Evolutionary conservation across 2,797 vertebrate genomes (phyloP), one percentile per base, ranked within the genome.

Genomic region (Cuculus canorus): DNA sequence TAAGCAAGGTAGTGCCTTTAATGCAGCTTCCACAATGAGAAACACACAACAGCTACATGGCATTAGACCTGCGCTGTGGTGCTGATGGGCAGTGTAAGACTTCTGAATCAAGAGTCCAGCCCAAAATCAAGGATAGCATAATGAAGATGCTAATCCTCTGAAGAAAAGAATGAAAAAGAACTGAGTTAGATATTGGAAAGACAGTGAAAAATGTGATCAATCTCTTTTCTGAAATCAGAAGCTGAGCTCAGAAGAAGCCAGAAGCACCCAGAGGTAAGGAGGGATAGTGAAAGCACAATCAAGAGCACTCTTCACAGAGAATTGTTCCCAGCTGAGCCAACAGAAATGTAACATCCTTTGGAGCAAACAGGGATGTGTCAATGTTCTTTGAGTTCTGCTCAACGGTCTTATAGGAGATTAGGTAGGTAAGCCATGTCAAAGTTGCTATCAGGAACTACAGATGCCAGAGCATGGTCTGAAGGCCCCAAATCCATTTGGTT

Each of bases 301-400:
- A 54, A 64, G 65, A 71, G 17, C 19, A 60, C 5, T 63, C 33
- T 63, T 63, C 61, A 73, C 25, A 50, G 39, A 82, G 21, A 54
- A 30, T 4, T 18, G 13, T 17, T 89, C 41, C 59, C 8, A 4
- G 0, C 22, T 60, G 48, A 86, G 25, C 23, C 50, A 88, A 72
- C 2, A 79, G 66, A 64, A 79, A 60, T 25, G 2, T 32, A 63
- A 54, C 3, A 54, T 6, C 15, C 13, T 39, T 56, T 50, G 28
- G 37, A 32, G 13, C 57, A 65, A 73, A 78, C 3, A 10, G 33
- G 10, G 21, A 69, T 0, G 0, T 27, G 11, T 18, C 17, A 50
- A 28, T 32, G 52, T 41, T 77, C 41, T 79, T 60, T 30, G 60
- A 81, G 37, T 37, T 90, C 68, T 68, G 25, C 37, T 86, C n/a